phyloP scores from a whole-genome alignment of 2,113 vertebrate species.

The Butastur rufipennis region DNA sequence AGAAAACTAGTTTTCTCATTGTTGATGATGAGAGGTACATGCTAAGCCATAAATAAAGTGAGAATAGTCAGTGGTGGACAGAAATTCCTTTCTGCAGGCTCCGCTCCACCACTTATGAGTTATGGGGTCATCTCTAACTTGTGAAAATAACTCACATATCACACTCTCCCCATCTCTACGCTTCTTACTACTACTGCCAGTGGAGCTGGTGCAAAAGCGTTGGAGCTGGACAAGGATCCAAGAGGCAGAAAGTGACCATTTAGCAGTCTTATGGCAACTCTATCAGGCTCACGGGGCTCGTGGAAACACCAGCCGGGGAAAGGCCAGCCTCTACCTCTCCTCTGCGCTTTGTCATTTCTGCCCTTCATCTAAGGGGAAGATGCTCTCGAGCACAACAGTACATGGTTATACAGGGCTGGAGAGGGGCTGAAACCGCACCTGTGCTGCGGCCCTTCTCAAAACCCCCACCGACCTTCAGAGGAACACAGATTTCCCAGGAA shows the following conservation, averaged over 20 bases:
- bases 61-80: constrained; percentile 19
- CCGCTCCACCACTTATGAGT: constrained; percentile 38
- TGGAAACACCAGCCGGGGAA: rapidly evolving
- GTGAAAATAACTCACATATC: constrained; percentile 68
- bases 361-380: not conserved
- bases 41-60: constrained; percentile 47
- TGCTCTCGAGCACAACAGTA: not conserved
- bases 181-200: not conserved
- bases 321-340: not conserved
- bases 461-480: not conserved
- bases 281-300: rapidly evolving
- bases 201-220: not conserved
- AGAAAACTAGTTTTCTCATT: constrained; percentile 4
- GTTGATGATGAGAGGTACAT: constrained; percentile 21
- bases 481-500: not conserved
- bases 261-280: not conserved
- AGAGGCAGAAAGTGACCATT: not conserved
- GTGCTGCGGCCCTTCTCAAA: not conserved
- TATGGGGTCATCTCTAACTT: constrained; percentile 51
- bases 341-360: not conserved
- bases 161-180: not conserved
- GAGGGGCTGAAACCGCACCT: not conserved
- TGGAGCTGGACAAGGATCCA: not conserved
- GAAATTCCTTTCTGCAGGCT: constrained; percentile 51
- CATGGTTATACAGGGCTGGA: not conserved